phyloP scores from a whole-genome alignment of 2,113 vertebrate genomes.

The Eulemur rufifrons region DNA sequence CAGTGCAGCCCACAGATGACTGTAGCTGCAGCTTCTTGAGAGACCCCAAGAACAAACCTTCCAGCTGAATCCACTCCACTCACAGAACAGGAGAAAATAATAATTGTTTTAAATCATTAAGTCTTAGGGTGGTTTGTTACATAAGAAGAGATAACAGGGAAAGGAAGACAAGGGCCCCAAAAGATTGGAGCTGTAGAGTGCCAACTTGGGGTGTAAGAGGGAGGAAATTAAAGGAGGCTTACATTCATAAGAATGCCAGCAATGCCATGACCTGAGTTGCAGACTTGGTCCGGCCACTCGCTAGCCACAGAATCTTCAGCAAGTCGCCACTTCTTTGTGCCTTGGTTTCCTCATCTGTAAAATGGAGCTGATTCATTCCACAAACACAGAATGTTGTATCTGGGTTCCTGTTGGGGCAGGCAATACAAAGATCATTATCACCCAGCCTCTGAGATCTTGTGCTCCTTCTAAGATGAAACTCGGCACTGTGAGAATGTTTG shows the following conservation, averaged over 20 bases:
- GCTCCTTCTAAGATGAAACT: slow-evolving; percentile 36
- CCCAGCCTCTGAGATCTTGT: neutral
- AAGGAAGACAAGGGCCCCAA: neutral
- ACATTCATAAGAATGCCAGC: neutral
- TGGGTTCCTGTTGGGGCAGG: neutral
- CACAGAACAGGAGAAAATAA: neutral
- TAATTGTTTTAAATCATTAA: neutral
- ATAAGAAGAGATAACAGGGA: slow-evolving; percentile 7
- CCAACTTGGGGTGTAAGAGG: neutral
- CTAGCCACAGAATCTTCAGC: neutral
- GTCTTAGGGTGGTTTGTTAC: neutral
- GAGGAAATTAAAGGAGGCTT: neutral
- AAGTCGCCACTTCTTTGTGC: neutral
- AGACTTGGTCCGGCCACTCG: neutral
- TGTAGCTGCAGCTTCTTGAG: neutral
- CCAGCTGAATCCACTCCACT: neutral
- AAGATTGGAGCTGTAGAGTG: neutral
- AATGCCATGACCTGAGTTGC: neutral
- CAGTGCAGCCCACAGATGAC: neutral
- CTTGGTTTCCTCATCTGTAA: neutral
- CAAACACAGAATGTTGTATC: slow-evolving; percentile 23
- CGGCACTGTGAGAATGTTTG: neutral
- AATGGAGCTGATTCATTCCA: slow-evolving; percentile 17
- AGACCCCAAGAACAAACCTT: neutral
- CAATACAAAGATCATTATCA: neutral